These are phyloP conservation scores for Mantis religiosa DNA, from an alignment of 2,888 invertebrate species.

Conservation along the genomic window DNA sequence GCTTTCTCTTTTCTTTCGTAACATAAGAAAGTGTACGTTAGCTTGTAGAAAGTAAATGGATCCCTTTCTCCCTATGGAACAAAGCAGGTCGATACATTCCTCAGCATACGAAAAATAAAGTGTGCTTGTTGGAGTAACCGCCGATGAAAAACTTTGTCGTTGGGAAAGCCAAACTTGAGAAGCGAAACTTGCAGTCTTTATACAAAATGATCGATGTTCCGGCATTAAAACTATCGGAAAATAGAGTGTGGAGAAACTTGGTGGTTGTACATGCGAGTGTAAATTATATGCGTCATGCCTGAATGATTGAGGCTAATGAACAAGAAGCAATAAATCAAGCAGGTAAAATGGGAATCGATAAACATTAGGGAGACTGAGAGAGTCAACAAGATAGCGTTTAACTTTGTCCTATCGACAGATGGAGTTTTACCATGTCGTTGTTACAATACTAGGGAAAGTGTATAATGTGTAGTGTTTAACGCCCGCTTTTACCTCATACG, in stretches of 20 bases:
- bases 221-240: not conserved
- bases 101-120: not conserved
- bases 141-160: too few species aligned
- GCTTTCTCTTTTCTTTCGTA: too few species aligned
- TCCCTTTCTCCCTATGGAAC: not conserved
- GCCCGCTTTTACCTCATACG: too few species aligned
- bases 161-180: not conserved
- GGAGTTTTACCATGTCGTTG: not conserved
- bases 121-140: not conserved
- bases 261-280: not conserved
- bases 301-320: not conserved
- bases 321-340: not conserved
- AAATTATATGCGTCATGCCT: not conserved
- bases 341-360: not conserved
- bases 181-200: not conserved
- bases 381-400: not conserved
- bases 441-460: not conserved
- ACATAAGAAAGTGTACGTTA: too few species aligned
- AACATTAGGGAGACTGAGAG: not conserved
- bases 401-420: not conserved
- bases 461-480: too few species aligned
- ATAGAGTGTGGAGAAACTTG: not conserved
- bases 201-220: not conserved
- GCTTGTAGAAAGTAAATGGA: too few species aligned
- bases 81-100: not conserved